phyloP scores from a whole-genome alignment of 2,113 vertebrate genomes.

The Dicaeum eximium region DNA sequence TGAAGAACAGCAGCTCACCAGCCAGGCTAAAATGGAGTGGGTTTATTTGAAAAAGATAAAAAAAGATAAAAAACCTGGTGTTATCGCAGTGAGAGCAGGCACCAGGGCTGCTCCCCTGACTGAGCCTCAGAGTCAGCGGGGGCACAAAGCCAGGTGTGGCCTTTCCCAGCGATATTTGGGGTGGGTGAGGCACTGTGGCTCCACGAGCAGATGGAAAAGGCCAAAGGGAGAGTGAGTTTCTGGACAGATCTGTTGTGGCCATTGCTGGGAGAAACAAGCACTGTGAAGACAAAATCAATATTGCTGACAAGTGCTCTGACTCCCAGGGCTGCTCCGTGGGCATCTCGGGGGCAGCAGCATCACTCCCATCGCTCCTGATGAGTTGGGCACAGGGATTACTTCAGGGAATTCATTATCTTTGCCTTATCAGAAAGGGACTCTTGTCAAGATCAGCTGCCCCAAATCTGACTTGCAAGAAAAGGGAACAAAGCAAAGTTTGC shows the following conservation, averaged over 20 bases:
- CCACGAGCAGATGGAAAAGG: accelerated
- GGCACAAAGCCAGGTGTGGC: background rate
- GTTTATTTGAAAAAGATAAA: background rate
- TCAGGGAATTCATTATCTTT: background rate
- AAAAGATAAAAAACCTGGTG: background rate
- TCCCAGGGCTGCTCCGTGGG: background rate
- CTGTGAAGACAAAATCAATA: background rate
- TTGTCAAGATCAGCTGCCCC: background rate
- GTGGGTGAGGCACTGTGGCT: background rate
- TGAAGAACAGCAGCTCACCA: background rate
- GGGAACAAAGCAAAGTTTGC: background rate
- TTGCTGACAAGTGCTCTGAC: background rate
- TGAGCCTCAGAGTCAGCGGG: accelerated
- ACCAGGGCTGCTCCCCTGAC: background rate
- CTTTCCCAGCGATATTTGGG: background rate
- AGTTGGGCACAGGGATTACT: background rate
- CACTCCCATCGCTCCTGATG: background rate
- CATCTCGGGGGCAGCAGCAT: background rate
- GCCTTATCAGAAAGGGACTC: background rate
- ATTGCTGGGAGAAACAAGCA: background rate
- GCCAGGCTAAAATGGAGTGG: background rate
- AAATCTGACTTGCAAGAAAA: background rate
- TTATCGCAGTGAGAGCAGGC: background rate
- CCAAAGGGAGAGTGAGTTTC: background rate
- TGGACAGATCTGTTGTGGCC: background rate